Conservation (phyloP, 2,797 vertebrate genomes). For the Propithecus deckenii region DNA sequence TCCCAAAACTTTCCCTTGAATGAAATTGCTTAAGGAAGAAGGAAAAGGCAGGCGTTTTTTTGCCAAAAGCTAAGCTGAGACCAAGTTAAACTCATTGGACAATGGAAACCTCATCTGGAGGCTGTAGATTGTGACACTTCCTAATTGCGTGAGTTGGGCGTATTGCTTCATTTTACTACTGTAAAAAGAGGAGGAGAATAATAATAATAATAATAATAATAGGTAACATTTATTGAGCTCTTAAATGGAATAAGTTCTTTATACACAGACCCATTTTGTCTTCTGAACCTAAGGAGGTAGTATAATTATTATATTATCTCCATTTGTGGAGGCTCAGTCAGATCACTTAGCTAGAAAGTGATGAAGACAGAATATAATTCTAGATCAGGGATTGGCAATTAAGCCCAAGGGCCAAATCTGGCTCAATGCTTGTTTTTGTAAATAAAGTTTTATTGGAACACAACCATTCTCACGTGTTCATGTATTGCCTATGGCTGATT, state of each 20-base stretch:
- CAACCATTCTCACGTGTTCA: neutral
- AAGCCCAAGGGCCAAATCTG: neutral
- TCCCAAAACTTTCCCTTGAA: neutral
- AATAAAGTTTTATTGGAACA: neutral
- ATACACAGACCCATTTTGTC: neutral
- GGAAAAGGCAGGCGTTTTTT: neutral
- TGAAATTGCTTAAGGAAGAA: neutral
- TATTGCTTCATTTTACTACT: neutral
- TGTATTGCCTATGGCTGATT: neutral
- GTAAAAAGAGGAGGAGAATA: neutral
- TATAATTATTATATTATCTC: neutral
- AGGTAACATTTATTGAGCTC: neutral
- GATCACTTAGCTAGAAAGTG: neutral
- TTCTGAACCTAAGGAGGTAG: neutral
- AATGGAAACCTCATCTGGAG: neutral
- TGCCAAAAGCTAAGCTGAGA: neutral
- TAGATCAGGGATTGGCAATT: neutral
- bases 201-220: neutral
- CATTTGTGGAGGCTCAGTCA: neutral
- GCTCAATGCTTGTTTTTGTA: neutral
- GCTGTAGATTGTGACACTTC: neutral
- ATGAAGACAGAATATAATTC: neutral
- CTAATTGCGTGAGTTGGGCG: neutral
- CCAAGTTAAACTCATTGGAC: neutral
- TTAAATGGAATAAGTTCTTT: neutral